These are phyloP conservation scores for Hippocampus zosterae DNA, from an alignment of 2,113 vertebrate genomes.

Conservation along the genomic window DNA sequence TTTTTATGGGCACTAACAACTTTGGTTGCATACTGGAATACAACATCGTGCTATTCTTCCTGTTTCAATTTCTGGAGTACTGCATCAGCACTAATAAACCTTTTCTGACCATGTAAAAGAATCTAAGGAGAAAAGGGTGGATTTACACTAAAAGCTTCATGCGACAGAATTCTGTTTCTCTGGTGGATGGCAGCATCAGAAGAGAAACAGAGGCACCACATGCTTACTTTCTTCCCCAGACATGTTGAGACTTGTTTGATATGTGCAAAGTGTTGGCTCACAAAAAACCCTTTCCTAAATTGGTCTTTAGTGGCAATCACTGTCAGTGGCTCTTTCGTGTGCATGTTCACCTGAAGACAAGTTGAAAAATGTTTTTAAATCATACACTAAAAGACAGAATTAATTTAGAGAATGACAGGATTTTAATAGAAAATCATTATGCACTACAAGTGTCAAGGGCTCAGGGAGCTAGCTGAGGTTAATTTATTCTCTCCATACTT, in stretches of 20 bases:
- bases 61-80: neutral
- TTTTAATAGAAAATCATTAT: slow-evolving; percentile 64
- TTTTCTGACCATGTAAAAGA: neutral
- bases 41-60: neutral
- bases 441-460: slow-evolving; percentile 43
- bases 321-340: slow-evolving; percentile 21
- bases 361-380: slow-evolving; percentile 41
- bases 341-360: slow-evolving; percentile 47
- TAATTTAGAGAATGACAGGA: slow-evolving; percentile 48
- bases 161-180: no score
- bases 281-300: slow-evolving; percentile 2
- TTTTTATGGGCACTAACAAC: neutral
- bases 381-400: slow-evolving; percentile 29
- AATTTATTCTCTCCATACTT: slow-evolving; percentile 60
- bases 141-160: neutral
- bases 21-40: neutral
- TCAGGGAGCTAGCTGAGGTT: slow-evolving; percentile 49
- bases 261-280: neutral
- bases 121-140: neutral
- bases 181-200: no score
- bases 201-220: no score
- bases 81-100: neutral
- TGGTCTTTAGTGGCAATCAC: slow-evolving; percentile 11
- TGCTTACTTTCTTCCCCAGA: neutral
- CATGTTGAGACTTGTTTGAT: neutral